Percentiles rank a stretch among this genome's conserved stretches.
These are phyloP conservation scores for Oophaga pumilio DNA, from an alignment of 2,113 vertebrate genomes.

Conservation along the genomic window DNA sequence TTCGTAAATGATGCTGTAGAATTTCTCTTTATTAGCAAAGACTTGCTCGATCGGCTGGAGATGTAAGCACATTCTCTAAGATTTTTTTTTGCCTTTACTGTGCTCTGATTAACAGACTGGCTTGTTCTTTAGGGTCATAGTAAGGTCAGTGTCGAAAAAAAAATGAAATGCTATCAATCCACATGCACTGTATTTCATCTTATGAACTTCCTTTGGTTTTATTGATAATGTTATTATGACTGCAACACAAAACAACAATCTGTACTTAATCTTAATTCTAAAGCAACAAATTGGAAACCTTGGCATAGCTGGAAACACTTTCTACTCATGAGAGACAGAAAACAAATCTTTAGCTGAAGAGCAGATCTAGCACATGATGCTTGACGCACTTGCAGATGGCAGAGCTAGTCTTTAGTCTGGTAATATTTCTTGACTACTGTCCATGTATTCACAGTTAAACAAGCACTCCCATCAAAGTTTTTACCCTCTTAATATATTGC, in stretches of 20 bases:
- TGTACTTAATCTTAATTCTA: slow-evolving; percentile 45
- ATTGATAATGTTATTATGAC: slow-evolving; percentile 54
- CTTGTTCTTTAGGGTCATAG: slow-evolving; percentile 23
- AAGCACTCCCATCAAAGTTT: too few relatives aligned
- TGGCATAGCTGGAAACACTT: neutral
- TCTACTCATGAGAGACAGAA: neutral
- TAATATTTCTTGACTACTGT: neutral
- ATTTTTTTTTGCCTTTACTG: slow-evolving; percentile 5
- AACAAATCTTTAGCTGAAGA: neutral
- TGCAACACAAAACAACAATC: slow-evolving; percentile 32
- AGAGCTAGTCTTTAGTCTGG: neutral
- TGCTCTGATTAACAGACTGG: slow-evolving; percentile 36
- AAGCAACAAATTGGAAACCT: slow-evolving; percentile 19
- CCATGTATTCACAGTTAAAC: too few relatives aligned
- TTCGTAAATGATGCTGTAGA: neutral
- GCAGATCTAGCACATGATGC: neutral
- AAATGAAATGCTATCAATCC: slow-evolving; percentile 36
- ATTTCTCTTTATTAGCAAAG: neutral
- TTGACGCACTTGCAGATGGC: neutral
- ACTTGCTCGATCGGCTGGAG: neutral
- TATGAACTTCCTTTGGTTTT: slow-evolving; percentile 47
- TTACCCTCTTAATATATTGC: too few relatives aligned
- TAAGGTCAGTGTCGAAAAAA: slow-evolving; percentile 37
- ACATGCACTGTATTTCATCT: slow-evolving; percentile 1
- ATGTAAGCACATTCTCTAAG: neutral